Conservation (phyloP, 64 coral and sea anemone species). For the Pocillopora verrucosa region DNA sequence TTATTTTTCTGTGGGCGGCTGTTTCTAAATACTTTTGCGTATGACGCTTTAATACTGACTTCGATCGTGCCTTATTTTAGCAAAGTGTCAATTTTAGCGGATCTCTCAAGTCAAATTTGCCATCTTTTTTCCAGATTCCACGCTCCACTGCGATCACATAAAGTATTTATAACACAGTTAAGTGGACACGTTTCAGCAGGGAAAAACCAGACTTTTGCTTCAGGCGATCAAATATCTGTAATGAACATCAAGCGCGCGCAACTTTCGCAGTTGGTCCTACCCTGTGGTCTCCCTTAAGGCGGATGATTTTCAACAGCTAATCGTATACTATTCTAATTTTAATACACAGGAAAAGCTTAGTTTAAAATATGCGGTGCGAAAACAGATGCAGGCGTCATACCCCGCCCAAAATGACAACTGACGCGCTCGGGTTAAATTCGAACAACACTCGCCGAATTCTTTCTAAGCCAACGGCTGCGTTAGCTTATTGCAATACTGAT, state of each 20-base stretch:
- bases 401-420: conserved; percentile 34
- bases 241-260: background rate
- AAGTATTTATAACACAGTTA: conserved; percentile 16
- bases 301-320: background rate
- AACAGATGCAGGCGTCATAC: conserved; percentile 37
- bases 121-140: background rate
- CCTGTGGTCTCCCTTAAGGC: background rate
- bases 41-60: background rate
- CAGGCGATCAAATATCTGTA: background rate
- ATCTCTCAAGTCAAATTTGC: background rate
- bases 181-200: conserved; percentile 40
- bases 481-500: background rate
- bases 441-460: background rate
- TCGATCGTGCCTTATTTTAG: background rate
- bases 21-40: background rate
- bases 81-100: background rate
- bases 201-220: background rate
- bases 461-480: background rate
- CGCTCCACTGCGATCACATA: conserved; percentile 31
- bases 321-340: conserved; percentile 19
- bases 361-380: conserved; percentile 44
- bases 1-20: background rate
- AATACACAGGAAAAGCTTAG: conserved; percentile 15
- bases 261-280: background rate
- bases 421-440: background rate